A percentile compares a stretch with the other conserved stretches of the same genome.
These are phyloP conservation scores for Nasonia longicornis DNA, from an alignment of 1,140 invertebrate genomes.

Conservation along the genomic window DNA sequence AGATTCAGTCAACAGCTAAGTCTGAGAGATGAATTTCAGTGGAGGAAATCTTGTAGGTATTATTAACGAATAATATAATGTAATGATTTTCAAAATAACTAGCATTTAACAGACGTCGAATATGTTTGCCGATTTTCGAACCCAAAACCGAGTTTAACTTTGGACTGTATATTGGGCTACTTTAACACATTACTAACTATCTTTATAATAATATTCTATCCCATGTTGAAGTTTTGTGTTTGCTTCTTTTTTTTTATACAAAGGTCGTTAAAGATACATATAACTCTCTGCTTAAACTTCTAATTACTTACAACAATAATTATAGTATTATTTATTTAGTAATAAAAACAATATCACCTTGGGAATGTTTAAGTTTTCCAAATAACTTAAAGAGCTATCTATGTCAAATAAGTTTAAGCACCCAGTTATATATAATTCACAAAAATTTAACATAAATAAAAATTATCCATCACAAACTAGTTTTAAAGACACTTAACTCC, in stretches of 20 bases:
- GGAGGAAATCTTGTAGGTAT: neutral
- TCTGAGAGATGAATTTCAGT: neutral
- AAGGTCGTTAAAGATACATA: neutral
- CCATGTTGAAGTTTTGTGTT: neutral
- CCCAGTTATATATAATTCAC: neutral
- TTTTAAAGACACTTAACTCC: conserved; percentile 32
- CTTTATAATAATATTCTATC: neutral
- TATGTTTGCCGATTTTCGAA: neutral
- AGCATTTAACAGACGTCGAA: neutral
- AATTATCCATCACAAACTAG: conserved; percentile 15
- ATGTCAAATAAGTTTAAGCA: conserved; percentile 3
- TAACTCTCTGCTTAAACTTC: conserved; percentile 5
- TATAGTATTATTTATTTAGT: neutral
- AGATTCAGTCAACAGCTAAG: neutral
- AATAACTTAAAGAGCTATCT: neutral
- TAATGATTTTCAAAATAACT: neutral
- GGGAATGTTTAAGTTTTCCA: neutral
- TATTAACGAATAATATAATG: neutral
- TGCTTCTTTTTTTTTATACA: neutral
- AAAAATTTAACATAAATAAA: conserved; percentile 15
- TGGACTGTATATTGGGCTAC: neutral
- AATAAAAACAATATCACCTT: conserved; percentile 4
- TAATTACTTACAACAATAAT: conserved; percentile 6
- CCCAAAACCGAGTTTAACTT: neutral
- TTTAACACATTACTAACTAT: neutral